Evolutionary conservation across 2,797 vertebrate genomes (phyloP), one percentile per base, ranked within the genome.

Genomic region (Melanogrammus aeglefinus): DNA sequence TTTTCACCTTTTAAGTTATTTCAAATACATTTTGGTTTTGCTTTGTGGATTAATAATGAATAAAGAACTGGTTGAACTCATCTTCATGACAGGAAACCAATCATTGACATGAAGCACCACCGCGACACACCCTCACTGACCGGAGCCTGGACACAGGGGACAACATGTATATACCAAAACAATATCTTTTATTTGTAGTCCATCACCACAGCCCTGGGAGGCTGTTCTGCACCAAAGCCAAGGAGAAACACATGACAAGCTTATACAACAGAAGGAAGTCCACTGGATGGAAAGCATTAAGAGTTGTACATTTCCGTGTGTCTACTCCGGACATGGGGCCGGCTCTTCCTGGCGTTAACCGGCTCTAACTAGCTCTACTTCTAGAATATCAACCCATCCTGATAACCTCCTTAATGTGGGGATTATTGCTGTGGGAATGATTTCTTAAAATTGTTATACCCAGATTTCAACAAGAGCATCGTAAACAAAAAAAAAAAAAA

Each of bases 141-240:
- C 74, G 33, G 31, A 79, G 73, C 77, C 33, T 18, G 6, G 36
- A 88, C 87, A 92, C 83, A 80, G 76, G 81, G 82, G 90, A 93
- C 87, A 84, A 92, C 90, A 90, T 91, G 86, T 90, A 91, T 91
- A 92, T 97, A 94, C 91, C 93, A 94, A 94, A 94, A 94, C 96
- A 97, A 98, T 98, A 97, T 98, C 96, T 97, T 98, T 97, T 97
- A 97, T 98, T 98, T 97, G 91, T 94, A 92, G 96, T 97, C 96
- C 96, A 96, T 97, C 96, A 97, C 95, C 97, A 97, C 96, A 97
- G 96, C 96, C 96, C 96, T 96, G 96, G 97, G 93, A 93, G 97
- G 97, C 98, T 96, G 96, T 96, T 97, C 96, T 98, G 97, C 97
- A 97, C 97, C 97, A 99, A 99, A 98, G 97, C 97, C 96, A 97